These are phyloP conservation scores for Macrochelys suwanniensis DNA, from an alignment of 2,797 vertebrate species.

Conservation along the genomic window DNA sequence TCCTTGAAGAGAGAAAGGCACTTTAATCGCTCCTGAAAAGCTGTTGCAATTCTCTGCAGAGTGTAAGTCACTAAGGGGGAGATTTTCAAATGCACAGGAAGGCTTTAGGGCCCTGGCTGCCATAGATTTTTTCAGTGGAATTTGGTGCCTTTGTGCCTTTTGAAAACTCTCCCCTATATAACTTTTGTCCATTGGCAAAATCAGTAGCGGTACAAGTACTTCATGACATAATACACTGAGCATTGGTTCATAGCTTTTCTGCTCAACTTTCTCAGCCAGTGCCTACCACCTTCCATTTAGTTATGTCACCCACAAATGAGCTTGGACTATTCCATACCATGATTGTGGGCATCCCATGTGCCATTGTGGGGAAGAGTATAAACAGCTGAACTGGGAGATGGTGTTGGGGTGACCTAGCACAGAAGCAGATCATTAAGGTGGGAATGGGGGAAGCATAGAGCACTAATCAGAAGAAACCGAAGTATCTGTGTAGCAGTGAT, in stretches of 20 bases:
- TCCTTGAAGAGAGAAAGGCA: neutral
- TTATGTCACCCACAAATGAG: neutral
- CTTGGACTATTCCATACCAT: neutral
- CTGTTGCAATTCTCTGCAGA: neutral
- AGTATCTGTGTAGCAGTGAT: too few species aligned
- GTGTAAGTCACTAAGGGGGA: neutral
- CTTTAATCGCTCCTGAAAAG: neutral
- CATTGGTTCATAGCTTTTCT: neutral
- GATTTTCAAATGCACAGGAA: neutral
- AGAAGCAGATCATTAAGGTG: too few species aligned
- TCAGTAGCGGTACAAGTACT: neutral
- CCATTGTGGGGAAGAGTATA: neutral
- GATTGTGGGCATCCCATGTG: neutral
- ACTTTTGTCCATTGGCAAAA: neutral
- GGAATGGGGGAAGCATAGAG: neutral
- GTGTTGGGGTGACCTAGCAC: neutral
- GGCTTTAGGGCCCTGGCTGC: neutral
- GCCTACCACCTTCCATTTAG: neutral
- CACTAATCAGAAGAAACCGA: neutral
- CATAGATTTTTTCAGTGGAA: neutral
- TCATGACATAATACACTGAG: neutral
- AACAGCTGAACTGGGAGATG: neutral
- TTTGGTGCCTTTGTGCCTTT: neutral
- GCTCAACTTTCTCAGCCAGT: neutral
- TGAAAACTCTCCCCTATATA: neutral